Evolutionary conservation across 1,140 invertebrate species (phyloP).

Genomic region (Helicoverpa zea): DNA sequence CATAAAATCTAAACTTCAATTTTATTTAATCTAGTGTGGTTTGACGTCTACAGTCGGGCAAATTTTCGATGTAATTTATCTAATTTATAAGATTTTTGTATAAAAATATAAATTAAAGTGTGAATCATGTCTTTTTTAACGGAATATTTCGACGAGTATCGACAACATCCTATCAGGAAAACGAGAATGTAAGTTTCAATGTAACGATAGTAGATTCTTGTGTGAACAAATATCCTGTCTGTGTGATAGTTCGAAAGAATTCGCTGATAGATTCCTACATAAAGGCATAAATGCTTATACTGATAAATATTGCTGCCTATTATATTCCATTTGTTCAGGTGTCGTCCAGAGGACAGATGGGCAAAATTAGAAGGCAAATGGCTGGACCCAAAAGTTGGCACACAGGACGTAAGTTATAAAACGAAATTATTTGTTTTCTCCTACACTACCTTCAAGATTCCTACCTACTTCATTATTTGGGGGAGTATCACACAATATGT

Average conservation of each 20-base stretch:
- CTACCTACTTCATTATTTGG: too few relatives aligned
- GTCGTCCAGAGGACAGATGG: conserved; percentile 75
- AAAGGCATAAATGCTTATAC: too few relatives aligned
- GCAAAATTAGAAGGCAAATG: conserved; percentile 79
- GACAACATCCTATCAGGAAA: conserved; percentile 77
- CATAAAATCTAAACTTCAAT: not conserved
- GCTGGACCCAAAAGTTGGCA: conserved; percentile 75
- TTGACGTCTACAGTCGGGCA: not conserved
- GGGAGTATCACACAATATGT: too few relatives aligned
- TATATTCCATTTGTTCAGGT: conserved; percentile 59
- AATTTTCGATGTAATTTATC: not conserved
- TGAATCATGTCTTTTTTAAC: conserved; percentile 80
- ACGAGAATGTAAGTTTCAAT: conserved; percentile 76
- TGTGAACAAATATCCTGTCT: too few relatives aligned
- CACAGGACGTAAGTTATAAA: conserved; percentile 72
- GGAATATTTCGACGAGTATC: conserved; percentile 82
- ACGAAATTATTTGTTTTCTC: too few relatives aligned
- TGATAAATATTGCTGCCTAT: not conserved
- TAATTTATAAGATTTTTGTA: not conserved
- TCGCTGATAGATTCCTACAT: too few relatives aligned
- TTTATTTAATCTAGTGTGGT: not conserved
- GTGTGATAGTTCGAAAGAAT: too few relatives aligned
- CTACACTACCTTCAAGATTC: too few relatives aligned
- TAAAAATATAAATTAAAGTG: conserved; percentile 38
- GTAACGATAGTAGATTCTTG: too few relatives aligned